These are phyloP conservation scores for Eleutherodactylus coqui DNA, from an alignment of 2,797 vertebrate genomes.

Conservation along the genomic window DNA sequence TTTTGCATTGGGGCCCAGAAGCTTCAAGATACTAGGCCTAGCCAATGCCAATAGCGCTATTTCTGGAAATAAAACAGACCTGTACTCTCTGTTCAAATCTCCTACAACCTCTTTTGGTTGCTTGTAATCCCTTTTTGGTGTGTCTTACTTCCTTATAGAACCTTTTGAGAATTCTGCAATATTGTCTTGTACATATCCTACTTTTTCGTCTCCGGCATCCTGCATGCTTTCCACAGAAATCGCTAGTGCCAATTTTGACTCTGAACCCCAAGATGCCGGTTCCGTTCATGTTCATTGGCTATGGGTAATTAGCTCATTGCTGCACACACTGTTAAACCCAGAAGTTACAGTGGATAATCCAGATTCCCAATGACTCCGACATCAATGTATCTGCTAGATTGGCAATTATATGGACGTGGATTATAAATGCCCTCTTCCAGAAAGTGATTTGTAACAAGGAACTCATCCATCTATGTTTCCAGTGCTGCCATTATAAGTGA, in stretches of 20 bases:
- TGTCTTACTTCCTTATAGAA: neutral
- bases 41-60: too few species aligned
- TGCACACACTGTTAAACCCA: neutral
- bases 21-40: too few species aligned
- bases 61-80: too few species aligned
- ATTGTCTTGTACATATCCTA: neutral
- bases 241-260: neutral
- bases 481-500: slow-evolving; percentile 19
- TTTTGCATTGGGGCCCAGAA: too few species aligned
- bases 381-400: slow-evolving; percentile 20
- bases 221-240: neutral
- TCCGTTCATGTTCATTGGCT: neutral
- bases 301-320: neutral
- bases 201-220: neutral
- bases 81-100: too few species aligned
- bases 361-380: neutral
- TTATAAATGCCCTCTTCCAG: slow-evolving; percentile 27
- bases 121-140: neutral
- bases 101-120: neutral
- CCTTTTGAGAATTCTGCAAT: neutral
- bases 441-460: slow-evolving; percentile 24
- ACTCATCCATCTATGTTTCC: slow-evolving; percentile 22
- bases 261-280: neutral
- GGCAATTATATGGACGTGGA: slow-evolving; percentile 14
- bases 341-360: neutral